A percentile compares a stretch with the other conserved stretches of the same genome.
Evolutionary conservation across 2,797 vertebrate species (phyloP).

Genomic region (Eupleurogrammus muticus): DNA sequence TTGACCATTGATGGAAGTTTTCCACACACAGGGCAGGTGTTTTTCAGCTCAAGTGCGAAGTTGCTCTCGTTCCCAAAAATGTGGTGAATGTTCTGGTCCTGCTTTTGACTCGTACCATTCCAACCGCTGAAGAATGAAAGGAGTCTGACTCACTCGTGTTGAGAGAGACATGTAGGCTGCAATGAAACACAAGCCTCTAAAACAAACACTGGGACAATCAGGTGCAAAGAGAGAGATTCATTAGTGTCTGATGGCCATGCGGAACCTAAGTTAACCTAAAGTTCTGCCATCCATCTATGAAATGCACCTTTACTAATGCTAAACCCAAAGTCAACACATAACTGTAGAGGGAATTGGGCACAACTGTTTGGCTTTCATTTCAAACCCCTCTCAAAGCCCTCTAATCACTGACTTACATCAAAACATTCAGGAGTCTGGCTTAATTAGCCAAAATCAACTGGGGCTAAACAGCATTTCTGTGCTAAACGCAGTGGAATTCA

Average conservation of each 20-base stretch:
- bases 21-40: conserved; percentile 48
- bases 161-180: conserved; percentile 29
- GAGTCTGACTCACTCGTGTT: conserved; percentile 28
- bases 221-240: conserved; percentile 24
- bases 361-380: conserved; percentile 64
- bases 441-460: conserved; percentile 74
- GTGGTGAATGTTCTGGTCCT: conserved; percentile 22
- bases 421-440: conserved; percentile 71
- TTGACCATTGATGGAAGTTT: conserved; percentile 59
- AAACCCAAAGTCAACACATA: conserved; percentile 26
- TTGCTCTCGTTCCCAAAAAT: conserved; percentile 40
- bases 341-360: conserved; percentile 42
- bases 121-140: conserved; percentile 11
- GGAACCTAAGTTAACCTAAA: conserved; percentile 14
- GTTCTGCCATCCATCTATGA: conserved; percentile 26
- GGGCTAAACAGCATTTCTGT: conserved; percentile 53
- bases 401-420: conserved; percentile 77
- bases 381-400: conserved; percentile 59
- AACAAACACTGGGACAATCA: conserved; percentile 18
- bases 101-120: conserved; percentile 33
- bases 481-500: conserved; percentile 56
- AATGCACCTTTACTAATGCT: conserved; percentile 41
- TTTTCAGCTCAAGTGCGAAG: conserved; percentile 37
- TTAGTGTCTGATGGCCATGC: conserved; percentile 4
- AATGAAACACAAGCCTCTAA: conserved; percentile 31